Percentiles rank a stretch among this genome's conserved stretches.
These are phyloP conservation scores for Sebastes goodei DNA, from an alignment of 2,797 vertebrate species.

Conservation along the genomic window DNA sequence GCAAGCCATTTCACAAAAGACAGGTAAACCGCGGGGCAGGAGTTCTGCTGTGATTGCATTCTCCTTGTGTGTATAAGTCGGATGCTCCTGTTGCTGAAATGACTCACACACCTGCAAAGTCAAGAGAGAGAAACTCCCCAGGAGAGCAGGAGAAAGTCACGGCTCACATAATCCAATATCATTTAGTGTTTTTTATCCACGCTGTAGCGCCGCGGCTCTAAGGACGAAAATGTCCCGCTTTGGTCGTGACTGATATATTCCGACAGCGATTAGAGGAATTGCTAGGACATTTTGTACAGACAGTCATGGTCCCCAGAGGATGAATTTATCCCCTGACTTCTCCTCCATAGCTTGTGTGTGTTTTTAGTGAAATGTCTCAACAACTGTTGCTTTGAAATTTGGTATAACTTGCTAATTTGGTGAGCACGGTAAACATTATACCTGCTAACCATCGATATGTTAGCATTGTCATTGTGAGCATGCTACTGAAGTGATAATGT, in stretches of 20 bases:
- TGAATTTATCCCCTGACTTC: neutral
- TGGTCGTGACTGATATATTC: neutral
- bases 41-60: constrained; percentile 24
- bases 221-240: neutral
- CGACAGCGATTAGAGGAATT: neutral
- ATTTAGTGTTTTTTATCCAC: neutral
- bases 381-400: neutral
- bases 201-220: neutral
- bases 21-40: neutral
- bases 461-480: neutral
- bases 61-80: neutral
- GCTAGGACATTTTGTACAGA: neutral
- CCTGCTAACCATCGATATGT: neutral
- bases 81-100: neutral
- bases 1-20: neutral
- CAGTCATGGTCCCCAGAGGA: neutral
- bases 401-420: neutral
- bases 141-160: neutral
- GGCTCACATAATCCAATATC: neutral
- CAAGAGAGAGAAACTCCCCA: neutral
- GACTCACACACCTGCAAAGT: constrained; percentile 5
- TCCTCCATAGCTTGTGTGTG: neutral
- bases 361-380: neutral
- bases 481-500: neutral
- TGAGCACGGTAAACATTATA: neutral